Evolutionary conservation across 2,888 invertebrate genomes (phyloP).

Genomic region (Tholera decimalis): DNA sequence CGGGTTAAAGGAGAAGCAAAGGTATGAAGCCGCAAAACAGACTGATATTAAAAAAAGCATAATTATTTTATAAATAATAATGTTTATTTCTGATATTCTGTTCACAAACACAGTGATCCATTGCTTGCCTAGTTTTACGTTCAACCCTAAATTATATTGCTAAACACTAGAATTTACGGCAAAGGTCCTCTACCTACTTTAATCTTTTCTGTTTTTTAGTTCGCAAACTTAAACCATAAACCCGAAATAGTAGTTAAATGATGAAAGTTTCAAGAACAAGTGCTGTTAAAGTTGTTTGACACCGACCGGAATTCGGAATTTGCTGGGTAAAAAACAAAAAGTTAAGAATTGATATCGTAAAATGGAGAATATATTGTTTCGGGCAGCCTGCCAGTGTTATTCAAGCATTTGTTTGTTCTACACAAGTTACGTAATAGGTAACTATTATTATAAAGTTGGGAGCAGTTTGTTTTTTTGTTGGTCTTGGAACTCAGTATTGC

Average conservation of each 20-base stretch:
- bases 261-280: constrained; percentile 42
- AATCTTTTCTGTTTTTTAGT: constrained; percentile 51
- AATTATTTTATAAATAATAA: no score
- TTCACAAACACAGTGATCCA: constrained; percentile 18
- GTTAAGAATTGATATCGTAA: constrained; percentile 19
- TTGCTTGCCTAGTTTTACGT: background rate
- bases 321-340: constrained; percentile 9
- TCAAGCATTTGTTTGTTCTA: background rate
- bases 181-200: constrained; percentile 7
- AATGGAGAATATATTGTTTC: background rate
- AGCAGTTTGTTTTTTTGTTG: no score
- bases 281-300: constrained; percentile 25
- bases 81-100: no score
- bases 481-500: no score
- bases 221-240: constrained; percentile 43
- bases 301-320: constrained; percentile 9
- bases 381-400: constrained; percentile 11
- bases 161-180: constrained; percentile 31
- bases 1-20: no score
- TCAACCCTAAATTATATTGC: constrained; percentile 24
- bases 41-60: no score
- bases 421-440: background rate
- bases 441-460: background rate
- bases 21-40: no score
- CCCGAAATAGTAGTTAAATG: constrained; percentile 34